Evolutionary conservation across 2,797 vertebrate genomes (phyloP).

Genomic region (Falco cherrug): DNA sequence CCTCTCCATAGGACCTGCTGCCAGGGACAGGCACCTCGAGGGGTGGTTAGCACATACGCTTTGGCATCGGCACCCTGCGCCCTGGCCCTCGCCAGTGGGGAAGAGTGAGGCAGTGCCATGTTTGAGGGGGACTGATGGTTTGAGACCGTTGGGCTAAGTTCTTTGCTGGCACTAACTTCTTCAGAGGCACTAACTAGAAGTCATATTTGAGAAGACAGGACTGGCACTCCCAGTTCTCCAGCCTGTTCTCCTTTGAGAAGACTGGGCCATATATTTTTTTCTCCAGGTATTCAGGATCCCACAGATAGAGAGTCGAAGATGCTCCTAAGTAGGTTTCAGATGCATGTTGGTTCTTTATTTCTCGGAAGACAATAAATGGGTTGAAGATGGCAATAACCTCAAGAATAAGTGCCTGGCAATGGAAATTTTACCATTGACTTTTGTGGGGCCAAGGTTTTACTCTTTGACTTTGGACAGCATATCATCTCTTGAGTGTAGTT

Average conservation of each 20-base stretch:
- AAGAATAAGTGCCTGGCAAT: background rate
- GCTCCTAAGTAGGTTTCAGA: background rate
- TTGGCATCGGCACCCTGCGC: too few species aligned
- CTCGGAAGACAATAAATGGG: background rate
- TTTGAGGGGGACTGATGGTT: background rate
- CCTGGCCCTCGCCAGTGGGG: accelerated
- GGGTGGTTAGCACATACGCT: background rate
- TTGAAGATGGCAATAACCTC: background rate
- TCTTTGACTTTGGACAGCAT: background rate
- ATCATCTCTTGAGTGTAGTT: background rate
- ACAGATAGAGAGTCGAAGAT: background rate
- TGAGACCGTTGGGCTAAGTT: background rate
- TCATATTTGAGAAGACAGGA: background rate
- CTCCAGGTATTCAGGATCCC: background rate
- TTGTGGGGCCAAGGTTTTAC: background rate
- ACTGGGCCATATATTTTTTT: background rate
- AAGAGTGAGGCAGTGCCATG: accelerated
- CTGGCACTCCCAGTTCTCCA: background rate
- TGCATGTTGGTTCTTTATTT: background rate
- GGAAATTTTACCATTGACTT: background rate
- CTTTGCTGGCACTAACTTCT: background rate
- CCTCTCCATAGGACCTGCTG: background rate
- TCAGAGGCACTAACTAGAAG: background rate
- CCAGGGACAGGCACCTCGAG: background rate
- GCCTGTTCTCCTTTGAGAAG: background rate